Evolutionary conservation across 2,797 vertebrate genomes (phyloP).

Genomic region (Eupleurogrammus muticus): DNA sequence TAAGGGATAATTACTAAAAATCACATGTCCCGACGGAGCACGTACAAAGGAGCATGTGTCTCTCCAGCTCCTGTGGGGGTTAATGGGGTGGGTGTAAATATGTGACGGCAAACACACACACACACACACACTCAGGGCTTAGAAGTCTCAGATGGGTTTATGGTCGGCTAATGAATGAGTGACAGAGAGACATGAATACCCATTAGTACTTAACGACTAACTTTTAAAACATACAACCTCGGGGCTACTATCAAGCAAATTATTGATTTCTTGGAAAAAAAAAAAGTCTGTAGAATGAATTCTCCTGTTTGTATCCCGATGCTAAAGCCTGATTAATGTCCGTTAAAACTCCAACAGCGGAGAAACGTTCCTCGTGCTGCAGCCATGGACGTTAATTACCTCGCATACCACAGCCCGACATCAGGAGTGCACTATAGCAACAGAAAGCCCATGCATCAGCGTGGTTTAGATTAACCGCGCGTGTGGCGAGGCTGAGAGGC

Average conservation of each 20-base stretch:
- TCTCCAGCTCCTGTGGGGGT: conserved; percentile 32
- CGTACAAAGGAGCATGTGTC: conserved; percentile 30
- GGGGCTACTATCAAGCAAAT: conserved; percentile 51
- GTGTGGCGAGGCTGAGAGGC: conserved; percentile 41
- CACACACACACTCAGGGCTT: conserved; percentile 21
- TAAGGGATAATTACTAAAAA: conserved; percentile 51
- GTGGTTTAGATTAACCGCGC: conserved; percentile 60
- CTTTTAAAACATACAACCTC: conserved; percentile 56
- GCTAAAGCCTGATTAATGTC: conserved; percentile 45
- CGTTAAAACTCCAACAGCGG: conserved; percentile 32
- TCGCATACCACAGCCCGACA: conserved; percentile 36
- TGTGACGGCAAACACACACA: conserved; percentile 11
- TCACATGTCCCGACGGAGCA: conserved; percentile 32
- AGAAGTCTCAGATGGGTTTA: conserved; percentile 14
- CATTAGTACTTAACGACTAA: conserved; percentile 52
- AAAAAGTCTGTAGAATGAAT: conserved; percentile 51
- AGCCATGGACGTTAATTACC: conserved; percentile 48
- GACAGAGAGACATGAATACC: conserved; percentile 29
- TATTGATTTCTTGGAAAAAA: conserved; percentile 59
- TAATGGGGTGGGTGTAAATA: conserved; percentile 34
- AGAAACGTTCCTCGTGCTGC: conserved; percentile 42
- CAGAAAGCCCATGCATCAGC: conserved; percentile 43
- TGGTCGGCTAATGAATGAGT: conserved; percentile 40
- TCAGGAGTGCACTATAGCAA: conserved; percentile 31
- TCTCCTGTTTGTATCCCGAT: conserved; percentile 40